Conservation (phyloP, 30 jellyfish, hydroid and myxozoan genomes). For the Cassiopea xamachana region DNA sequence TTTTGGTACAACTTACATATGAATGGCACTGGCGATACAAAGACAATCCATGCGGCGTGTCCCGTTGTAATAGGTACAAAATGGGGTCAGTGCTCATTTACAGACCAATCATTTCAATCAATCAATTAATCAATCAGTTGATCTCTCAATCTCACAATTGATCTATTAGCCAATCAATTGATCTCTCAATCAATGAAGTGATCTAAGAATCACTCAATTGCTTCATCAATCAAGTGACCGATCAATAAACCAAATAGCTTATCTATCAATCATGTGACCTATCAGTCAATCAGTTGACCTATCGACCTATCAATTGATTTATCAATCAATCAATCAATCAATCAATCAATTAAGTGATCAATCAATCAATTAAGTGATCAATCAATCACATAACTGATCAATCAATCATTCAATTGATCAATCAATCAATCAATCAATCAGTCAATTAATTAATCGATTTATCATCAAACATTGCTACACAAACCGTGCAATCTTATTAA, state of each 20-base stretch:
- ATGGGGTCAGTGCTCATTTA: slow-evolving; percentile 64
- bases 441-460: no score
- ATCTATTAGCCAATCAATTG: not conserved
- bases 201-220: no score
- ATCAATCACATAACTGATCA: no score
- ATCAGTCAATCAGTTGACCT: not conserved
- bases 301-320: no score
- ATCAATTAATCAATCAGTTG: not conserved
- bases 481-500: no score
- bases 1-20: slow-evolving; percentile 78
- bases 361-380: not conserved
- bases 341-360: no score
- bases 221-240: no score
- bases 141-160: not conserved
- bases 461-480: no score
- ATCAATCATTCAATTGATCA: no score
- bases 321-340: no score
- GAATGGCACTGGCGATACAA: slow-evolving; percentile 72
- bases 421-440: no score
- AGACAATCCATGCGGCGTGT: slow-evolving; percentile 81
- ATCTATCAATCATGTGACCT: not conserved
- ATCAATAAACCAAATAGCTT: not conserved
- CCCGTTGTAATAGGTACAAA: slow-evolving; percentile 77
- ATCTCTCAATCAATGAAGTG: not conserved
- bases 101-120: no score